Base-by-base conservation (phyloP, 1,140 invertebrate genomes). In the Atopsyche davidsoni region DNA sequence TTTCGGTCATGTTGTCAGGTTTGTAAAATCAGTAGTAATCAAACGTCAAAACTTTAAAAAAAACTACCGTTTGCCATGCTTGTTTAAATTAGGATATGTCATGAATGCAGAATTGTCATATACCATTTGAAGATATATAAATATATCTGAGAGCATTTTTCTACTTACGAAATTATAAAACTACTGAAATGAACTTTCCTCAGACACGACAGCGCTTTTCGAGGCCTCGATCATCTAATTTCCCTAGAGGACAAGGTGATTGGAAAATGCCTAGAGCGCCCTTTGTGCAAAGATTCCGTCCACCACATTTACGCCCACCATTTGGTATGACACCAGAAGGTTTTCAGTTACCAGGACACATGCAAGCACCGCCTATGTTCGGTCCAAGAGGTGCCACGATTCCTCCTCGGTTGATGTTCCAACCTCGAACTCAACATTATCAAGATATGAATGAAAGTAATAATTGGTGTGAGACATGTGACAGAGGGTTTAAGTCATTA, bases 391-490 rank as follows among this genome's bases (percentile, higher is more conserved):
- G 67, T n/a, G 48, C 64, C 17, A 67, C 67, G 14, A 56, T 67
- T 7, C 65, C 67, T 3, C 57, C 61, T 0, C 65, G 59, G 16
- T 19, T 41, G 64, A 58, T 46, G 44, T 60, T 23, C 35, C 21
- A 48, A 42, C 43, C 52, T 40, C 43, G 58, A 35, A 56, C 57
- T 10, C 16, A 18, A 14, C 11, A 39, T 19, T 19, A 53, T 6
- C 46, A 44, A 38, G 48, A 59, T 45, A 51, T 59, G 23, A 63
- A 64, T 52, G 47, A 60, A n/a, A n/a, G n/a, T 42, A 60, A 47
- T 18, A 63, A 62, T 63, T 81, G 73, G 64, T 92, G 89, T 70
- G 83, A 88, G 60, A 75, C 79, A 28, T 92, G 90, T 67, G 86
- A 88, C 57, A 75, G 80, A 65, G 76, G 80, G 28, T 89, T 89